A percentile compares a stretch with the other conserved stretches of the same genome.
Conservation (phyloP, 2,113 vertebrate genomes). For the Equus przewalskii region DNA sequence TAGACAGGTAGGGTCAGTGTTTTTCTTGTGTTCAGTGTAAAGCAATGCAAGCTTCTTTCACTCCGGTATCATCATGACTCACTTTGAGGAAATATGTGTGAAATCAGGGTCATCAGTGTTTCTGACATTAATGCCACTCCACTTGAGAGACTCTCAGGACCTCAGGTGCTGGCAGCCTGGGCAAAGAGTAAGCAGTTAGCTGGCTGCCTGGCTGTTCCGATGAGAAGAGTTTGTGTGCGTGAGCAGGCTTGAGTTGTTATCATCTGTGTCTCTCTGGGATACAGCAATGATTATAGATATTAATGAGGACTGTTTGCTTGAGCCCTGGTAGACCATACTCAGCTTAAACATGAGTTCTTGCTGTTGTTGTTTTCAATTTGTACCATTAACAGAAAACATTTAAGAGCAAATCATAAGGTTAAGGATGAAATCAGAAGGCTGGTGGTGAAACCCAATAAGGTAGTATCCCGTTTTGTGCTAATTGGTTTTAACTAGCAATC, state of each 20-base stretch:
- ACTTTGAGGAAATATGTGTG: conserved; percentile 55
- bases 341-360: conserved; percentile 58
- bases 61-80: not conserved
- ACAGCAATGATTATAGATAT: conserved; percentile 65
- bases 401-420: conserved; percentile 64
- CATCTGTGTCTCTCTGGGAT: conserved; percentile 57
- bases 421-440: conserved; percentile 73
- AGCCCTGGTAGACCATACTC: conserved; percentile 21
- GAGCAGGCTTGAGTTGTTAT: conserved; percentile 67
- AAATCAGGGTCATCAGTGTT: conserved; percentile 12
- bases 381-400: conserved; percentile 75
- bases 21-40: conserved; percentile 24
- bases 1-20: not conserved
- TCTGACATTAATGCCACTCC: conserved; percentile 27
- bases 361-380: conserved; percentile 77
- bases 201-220: conserved; percentile 50
- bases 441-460: conserved; percentile 77
- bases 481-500: conserved; percentile 81
- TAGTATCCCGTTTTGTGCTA: conserved; percentile 74
- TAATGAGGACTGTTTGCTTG: conserved; percentile 61
- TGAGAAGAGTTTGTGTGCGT: conserved; percentile 48
- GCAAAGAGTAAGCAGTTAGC: conserved; percentile 54
- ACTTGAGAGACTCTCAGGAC: conserved; percentile 37
- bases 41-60: conserved; percentile 36
- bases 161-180: conserved; percentile 14